phyloP scores from a whole-genome alignment of 1,140 invertebrate species.

The Eumeta japonica region DNA sequence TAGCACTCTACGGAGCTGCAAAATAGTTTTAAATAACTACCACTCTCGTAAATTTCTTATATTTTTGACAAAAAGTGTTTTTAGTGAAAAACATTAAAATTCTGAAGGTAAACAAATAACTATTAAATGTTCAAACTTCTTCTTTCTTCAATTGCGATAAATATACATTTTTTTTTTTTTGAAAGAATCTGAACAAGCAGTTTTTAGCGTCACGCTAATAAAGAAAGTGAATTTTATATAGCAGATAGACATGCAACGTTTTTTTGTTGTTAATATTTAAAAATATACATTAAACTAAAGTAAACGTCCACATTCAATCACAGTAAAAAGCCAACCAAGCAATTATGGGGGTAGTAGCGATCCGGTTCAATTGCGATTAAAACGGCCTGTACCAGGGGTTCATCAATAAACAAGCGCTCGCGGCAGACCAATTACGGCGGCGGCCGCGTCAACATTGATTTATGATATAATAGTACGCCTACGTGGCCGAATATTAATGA shows the following conservation, averaged over 20 bases:
- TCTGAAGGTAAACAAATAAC: no score
- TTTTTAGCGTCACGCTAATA: constrained; percentile 1
- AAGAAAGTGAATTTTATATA: constrained; percentile 8
- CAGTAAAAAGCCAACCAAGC: constrained; percentile 16
- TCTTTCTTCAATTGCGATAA: no score
- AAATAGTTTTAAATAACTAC: no score
- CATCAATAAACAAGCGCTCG: constrained; percentile 37
- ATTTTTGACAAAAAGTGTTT: no score
- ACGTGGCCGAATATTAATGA: no score
- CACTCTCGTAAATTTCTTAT: no score
- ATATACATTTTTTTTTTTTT: no score
- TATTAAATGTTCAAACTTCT: no score
- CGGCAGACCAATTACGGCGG: constrained; percentile 40
- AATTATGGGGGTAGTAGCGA: no score
- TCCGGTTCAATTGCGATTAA: no score
- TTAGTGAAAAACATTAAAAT: no score
- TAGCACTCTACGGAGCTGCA: no score
- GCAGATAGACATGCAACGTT: constrained; percentile 11
- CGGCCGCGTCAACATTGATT: constrained; percentile 48
- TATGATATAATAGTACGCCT: constrained; percentile 46
- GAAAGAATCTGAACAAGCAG: constrained; percentile 4
- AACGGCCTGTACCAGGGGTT: constrained; percentile 27
- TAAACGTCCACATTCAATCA: constrained; percentile 22
- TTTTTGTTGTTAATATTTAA: constrained; percentile 23
- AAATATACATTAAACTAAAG: constrained; percentile 9